phyloP scores from a whole-genome alignment of 1,140 invertebrate genomes.

The Orchesella cincta region DNA sequence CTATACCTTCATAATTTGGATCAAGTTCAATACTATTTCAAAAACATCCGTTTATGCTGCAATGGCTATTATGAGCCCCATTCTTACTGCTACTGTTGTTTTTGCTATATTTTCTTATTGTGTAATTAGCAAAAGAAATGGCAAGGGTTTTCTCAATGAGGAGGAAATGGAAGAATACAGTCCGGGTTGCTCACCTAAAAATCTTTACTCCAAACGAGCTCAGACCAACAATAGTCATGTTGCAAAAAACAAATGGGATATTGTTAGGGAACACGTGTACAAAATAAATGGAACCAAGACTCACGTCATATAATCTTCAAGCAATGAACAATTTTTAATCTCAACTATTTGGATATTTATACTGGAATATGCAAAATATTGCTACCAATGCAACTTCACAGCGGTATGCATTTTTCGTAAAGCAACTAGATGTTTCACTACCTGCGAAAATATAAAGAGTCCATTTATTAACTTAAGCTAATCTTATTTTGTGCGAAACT shows the following conservation, averaged over 20 bases:
- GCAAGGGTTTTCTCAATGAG: background rate
- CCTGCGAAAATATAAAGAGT: no score
- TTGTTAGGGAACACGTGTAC: background rate
- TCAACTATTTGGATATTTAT: no score
- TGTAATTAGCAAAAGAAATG: background rate
- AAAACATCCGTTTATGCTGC: background rate
- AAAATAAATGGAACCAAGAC: background rate
- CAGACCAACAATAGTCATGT: background rate
- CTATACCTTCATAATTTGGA: slow-evolving; percentile 27
- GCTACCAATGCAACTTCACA: no score
- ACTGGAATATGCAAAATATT: no score
- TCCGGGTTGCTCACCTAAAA: background rate
- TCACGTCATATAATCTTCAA: background rate
- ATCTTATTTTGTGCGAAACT: no score
- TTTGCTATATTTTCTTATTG: background rate
- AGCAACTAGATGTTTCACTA: no score
- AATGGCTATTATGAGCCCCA: slow-evolving; percentile 28
- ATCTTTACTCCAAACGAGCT: background rate
- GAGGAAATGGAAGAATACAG: background rate
- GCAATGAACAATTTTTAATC: no score
- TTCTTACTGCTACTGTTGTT: slow-evolving; percentile 20
- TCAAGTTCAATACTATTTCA: slow-evolving; percentile 12
- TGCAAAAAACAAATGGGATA: background rate
- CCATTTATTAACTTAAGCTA: no score
- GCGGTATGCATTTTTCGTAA: no score